Percentiles rank a stretch among this genome's conserved stretches.
Conservation (phyloP, 2,113 vertebrate genomes). For the Nematolebias whitei region DNA sequence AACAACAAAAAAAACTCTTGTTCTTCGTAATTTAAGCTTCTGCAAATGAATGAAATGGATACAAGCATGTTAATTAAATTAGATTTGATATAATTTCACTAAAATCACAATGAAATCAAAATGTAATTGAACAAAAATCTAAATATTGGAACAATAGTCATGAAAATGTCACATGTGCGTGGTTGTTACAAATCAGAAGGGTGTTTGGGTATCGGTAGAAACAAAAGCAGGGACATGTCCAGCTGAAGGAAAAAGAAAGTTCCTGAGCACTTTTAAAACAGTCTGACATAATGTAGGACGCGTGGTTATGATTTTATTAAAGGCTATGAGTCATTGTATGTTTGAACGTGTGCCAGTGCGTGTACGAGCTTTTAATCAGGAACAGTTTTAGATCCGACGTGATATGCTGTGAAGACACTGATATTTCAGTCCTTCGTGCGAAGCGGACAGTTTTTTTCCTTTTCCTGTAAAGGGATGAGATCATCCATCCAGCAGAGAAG, state of each 20-base stretch:
- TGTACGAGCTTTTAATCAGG: constrained; percentile 33
- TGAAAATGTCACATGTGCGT: not conserved
- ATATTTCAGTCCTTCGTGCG: constrained; percentile 28
- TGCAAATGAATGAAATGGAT: too few relatives aligned
- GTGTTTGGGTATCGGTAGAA: not conserved
- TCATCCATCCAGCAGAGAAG: constrained; percentile 57
- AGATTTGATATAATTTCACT: too few relatives aligned
- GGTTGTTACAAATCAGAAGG: not conserved
- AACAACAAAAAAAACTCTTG: too few relatives aligned
- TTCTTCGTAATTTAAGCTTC: too few relatives aligned
- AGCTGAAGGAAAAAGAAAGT: not conserved
- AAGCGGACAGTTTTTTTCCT: constrained; percentile 34
- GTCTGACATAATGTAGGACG: constrained; percentile 28
- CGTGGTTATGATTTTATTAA: constrained; percentile 38
- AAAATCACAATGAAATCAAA: not conserved
- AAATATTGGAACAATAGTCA: too few relatives aligned
- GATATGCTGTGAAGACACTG: constrained; percentile 43
- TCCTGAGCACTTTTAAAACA: constrained; percentile 1
- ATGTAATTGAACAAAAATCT: not conserved
- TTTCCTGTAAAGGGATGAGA: constrained; percentile 62
- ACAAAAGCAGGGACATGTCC: not conserved
- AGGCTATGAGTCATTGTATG: constrained; percentile 41
- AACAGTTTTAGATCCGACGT: constrained; percentile 46
- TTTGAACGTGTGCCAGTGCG: not conserved
- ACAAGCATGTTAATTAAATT: too few relatives aligned